Evolutionary conservation across 1,140 invertebrate genomes (phyloP).

Genomic region (Cheumatopsyche charites): DNA sequence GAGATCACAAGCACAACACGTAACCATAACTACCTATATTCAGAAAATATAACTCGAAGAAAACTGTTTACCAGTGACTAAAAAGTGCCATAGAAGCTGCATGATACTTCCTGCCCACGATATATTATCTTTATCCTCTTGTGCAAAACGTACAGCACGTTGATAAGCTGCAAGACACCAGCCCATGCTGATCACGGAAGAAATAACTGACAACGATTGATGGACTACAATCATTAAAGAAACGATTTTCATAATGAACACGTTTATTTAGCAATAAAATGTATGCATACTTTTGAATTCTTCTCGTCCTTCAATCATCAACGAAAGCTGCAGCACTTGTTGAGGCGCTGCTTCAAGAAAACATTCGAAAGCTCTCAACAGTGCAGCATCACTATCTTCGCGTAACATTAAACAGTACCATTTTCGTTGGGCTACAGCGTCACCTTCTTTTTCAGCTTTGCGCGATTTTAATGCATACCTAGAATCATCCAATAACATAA

Average conservation of each 20-base stretch:
- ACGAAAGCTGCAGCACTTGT: slow-evolving; percentile 81
- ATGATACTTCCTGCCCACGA: slow-evolving; percentile 67
- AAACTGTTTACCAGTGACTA: slow-evolving; percentile 68
- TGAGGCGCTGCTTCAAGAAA: slow-evolving; percentile 90
- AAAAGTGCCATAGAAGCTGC: slow-evolving; percentile 81
- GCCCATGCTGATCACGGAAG: slow-evolving; percentile 80
- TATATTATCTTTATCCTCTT: slow-evolving; percentile 76
- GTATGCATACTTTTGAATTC: slow-evolving; percentile 54
- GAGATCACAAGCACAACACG: no score
- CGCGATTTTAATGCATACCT: slow-evolving; percentile 68
- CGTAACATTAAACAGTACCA: slow-evolving; percentile 80
- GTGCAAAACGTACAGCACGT: slow-evolving; percentile 74
- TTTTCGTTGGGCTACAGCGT: slow-evolving; percentile 58
- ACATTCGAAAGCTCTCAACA: slow-evolving; percentile 86
- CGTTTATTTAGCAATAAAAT: background rate
- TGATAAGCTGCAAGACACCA: slow-evolving; percentile 89
- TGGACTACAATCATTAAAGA: slow-evolving; percentile 65
- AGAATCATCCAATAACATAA: slow-evolving; percentile 3
- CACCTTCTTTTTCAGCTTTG: slow-evolving; percentile 55
- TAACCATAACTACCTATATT: no score
- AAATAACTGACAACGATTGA: slow-evolving; percentile 72
- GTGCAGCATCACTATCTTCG: slow-evolving; percentile 83
- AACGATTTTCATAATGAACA: no score
- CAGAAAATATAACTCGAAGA: no score
- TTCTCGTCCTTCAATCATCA: slow-evolving; percentile 62